Percentiles rank a stretch among this genome's conserved stretches.
Conservation (phyloP, 2,888 invertebrate genomes). For the Sphaerophoria taeniata region DNA sequence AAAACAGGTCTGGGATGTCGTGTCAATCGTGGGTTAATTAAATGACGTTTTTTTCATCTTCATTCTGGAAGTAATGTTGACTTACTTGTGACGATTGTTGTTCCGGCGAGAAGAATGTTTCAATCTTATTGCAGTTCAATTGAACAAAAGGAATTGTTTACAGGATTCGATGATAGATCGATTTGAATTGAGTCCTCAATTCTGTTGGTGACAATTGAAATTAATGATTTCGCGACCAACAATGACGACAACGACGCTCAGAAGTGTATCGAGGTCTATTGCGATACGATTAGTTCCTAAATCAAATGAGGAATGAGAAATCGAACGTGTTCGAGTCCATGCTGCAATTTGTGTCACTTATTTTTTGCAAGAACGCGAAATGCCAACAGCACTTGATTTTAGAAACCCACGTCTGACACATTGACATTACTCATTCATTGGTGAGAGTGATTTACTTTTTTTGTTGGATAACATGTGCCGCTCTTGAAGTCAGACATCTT, state of each 20-base stretch:
- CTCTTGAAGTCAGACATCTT: slow-evolving; percentile 19
- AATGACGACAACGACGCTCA: background rate
- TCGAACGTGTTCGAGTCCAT: background rate
- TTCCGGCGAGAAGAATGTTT: no score
- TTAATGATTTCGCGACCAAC: slow-evolving; percentile 1
- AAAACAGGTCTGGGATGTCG: slow-evolving; percentile 19
- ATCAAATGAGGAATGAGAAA: background rate
- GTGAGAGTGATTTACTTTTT: background rate
- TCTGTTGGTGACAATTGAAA: slow-evolving; percentile 31
- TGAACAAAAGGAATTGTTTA: background rate
- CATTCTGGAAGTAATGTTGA: no score
- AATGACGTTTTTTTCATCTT: background rate
- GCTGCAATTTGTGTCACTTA: no score
- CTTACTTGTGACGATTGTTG: no score
- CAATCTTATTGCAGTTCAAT: slow-evolving; percentile 33
- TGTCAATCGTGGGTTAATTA: no score
- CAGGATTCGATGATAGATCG: slow-evolving; percentile 27
- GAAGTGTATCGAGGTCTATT: no score
- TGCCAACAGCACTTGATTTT: background rate
- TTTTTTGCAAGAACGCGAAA: background rate
- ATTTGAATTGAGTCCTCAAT: slow-evolving; percentile 3
- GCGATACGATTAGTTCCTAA: background rate
- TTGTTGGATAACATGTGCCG: slow-evolving; percentile 18
- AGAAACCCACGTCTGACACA: background rate
- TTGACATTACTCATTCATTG: slow-evolving; percentile 10